Conservation (phyloP, 2,113 vertebrate species). For the Scolopax mira region DNA sequence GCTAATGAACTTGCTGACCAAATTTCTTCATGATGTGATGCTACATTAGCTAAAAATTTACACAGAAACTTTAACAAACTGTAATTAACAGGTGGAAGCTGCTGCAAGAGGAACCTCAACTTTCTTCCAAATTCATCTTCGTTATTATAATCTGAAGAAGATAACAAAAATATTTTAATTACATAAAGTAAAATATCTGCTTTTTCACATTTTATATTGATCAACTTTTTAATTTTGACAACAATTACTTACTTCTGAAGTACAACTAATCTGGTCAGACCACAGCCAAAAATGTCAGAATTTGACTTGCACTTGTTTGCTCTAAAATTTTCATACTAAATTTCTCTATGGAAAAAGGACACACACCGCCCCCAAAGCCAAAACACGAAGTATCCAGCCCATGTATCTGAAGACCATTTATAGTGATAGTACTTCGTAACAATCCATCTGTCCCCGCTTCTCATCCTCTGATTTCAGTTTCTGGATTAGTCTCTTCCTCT, state of each 20-base stretch:
- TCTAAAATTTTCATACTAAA: background rate
- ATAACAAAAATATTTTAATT: constrained; percentile 50
- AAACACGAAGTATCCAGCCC: background rate
- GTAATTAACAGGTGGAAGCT: constrained; percentile 96
- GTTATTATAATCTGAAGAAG: constrained; percentile 88
- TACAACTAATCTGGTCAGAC: background rate
- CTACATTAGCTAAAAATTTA: constrained; percentile 93
- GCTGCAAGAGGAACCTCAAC: constrained; percentile 94
- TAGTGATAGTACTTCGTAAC: background rate
- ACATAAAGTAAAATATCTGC: constrained; percentile 4
- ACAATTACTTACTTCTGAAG: background rate
- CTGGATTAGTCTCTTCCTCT: background rate
- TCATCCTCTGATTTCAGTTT: background rate
- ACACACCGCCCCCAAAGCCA: background rate
- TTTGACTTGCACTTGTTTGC: background rate
- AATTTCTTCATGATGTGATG: constrained; percentile 92
- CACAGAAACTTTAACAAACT: constrained; percentile 94
- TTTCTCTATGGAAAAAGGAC: background rate
- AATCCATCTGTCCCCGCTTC: background rate
- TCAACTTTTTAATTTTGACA: background rate
- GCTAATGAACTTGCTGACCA: constrained; percentile 92
- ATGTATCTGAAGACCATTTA: background rate
- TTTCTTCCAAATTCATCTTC: constrained; percentile 94
- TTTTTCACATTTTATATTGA: constrained; percentile 30
- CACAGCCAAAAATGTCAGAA: background rate